phyloP scores from a whole-genome alignment of 2,888 invertebrate genomes.

The Atherix ibis region DNA sequence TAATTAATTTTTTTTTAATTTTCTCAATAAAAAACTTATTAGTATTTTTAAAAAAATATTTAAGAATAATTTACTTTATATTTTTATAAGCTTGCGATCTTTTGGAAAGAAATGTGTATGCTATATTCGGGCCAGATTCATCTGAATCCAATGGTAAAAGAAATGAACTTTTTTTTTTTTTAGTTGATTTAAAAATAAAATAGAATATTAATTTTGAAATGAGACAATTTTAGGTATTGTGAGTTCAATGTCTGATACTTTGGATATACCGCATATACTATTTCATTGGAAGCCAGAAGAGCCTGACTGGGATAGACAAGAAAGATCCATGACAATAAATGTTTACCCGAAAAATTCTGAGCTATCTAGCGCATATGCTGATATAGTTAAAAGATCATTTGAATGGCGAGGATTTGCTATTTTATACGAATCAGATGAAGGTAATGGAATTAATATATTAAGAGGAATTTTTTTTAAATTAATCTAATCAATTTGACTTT shows the following conservation, averaged over 20 bases:
- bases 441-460: conserved; percentile 24
- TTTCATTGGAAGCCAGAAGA: conserved; percentile 38
- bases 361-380: conserved; percentile 52
- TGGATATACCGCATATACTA: conserved; percentile 47
- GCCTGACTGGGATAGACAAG: conserved; percentile 31
- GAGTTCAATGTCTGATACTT: conserved; percentile 42
- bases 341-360: conserved; percentile 51
- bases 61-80: too few relatives aligned
- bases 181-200: background rate
- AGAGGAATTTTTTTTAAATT: too few relatives aligned
- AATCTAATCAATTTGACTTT: too few relatives aligned
- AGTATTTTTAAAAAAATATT: too few relatives aligned
- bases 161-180: background rate
- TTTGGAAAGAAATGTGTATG: too few relatives aligned
- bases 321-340: conserved; percentile 45
- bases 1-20: too few relatives aligned
- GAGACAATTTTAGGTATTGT: conserved; percentile 20
- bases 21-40: too few relatives aligned
- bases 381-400: conserved; percentile 53
- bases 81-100: too few relatives aligned
- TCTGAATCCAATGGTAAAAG: background rate
- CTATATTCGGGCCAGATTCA: too few relatives aligned
- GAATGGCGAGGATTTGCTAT: conserved; percentile 69
- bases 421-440: conserved; percentile 69
- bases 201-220: background rate